phyloP scores from a whole-genome alignment of 1,140 invertebrate genomes.

The Scaptomyza graminum region DNA sequence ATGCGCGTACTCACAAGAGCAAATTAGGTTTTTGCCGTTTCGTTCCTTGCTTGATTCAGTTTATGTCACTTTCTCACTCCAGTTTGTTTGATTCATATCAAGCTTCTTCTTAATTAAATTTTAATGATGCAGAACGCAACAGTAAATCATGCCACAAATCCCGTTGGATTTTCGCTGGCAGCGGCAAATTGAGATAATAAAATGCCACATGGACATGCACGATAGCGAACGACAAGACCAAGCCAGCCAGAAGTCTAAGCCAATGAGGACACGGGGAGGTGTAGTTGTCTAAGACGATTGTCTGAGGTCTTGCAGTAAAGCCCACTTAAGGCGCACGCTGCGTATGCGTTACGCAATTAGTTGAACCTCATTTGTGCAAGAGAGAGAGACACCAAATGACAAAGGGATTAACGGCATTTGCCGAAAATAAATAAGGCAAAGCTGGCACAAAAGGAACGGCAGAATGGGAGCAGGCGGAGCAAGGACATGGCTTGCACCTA shows the following conservation, averaged over 20 bases:
- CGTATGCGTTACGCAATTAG: slow-evolving; percentile 78
- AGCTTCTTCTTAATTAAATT: slow-evolving; percentile 72
- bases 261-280: not conserved
- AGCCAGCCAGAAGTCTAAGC: slow-evolving; percentile 29
- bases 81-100: slow-evolving; percentile 17
- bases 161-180: slow-evolving; percentile 52
- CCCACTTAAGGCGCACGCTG: slow-evolving; percentile 71
- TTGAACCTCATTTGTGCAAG: slow-evolving; percentile 52
- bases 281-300: slow-evolving; percentile 24
- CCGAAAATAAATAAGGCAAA: slow-evolving; percentile 61
- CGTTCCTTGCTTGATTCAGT: slow-evolving; percentile 8
- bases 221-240: slow-evolving; percentile 37
- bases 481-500: slow-evolving; percentile 46
- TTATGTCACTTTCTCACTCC: not conserved
- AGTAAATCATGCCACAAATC: slow-evolving; percentile 75
- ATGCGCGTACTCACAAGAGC: slow-evolving; percentile 47
- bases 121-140: slow-evolving; percentile 66
- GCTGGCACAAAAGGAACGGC: not conserved
- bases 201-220: slow-evolving; percentile 32
- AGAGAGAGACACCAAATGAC: slow-evolving; percentile 53
- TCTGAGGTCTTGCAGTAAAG: slow-evolving; percentile 53
- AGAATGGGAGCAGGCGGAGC: not conserved
- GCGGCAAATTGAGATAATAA: slow-evolving; percentile 63
- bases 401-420: slow-evolving; percentile 74
- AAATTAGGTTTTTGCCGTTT: slow-evolving; percentile 55